These are phyloP conservation scores for Conus ventricosus DNA, from an alignment of 1,140 invertebrate species.

Conservation along the genomic window DNA sequence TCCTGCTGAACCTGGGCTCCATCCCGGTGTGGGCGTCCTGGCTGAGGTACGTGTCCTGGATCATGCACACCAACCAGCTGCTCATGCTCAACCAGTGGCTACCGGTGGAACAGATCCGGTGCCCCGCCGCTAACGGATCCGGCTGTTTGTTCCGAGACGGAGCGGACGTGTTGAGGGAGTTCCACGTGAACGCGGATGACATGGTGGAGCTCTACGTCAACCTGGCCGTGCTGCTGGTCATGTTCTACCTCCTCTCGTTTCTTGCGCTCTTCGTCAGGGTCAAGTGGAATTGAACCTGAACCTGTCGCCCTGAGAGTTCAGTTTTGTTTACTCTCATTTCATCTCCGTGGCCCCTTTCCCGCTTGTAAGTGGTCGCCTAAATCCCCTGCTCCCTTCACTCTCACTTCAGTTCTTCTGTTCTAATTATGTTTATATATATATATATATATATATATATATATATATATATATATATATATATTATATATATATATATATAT, in stretches of 20 bases:
- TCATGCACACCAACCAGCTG: conserved; percentile 94
- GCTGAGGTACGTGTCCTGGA: conserved; percentile 96
- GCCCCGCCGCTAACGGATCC: neutral
- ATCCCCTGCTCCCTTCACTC: too few species aligned
- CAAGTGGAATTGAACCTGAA: neutral
- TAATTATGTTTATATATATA: too few species aligned
- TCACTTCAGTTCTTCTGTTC: too few species aligned
- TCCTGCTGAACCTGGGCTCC: conserved; percentile 93
- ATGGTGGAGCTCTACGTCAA: neutral
- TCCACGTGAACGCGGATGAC: neutral
- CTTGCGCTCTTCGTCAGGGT: neutral
- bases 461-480: too few species aligned
- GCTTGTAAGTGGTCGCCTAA: too few species aligned
- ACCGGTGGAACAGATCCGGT: conserved; percentile 65
- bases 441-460: too few species aligned
- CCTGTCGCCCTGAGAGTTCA: too few species aligned
- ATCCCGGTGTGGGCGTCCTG: conserved; percentile 91
- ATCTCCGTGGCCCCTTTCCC: too few species aligned
- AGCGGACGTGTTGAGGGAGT: neutral
- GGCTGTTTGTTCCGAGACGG: neutral
- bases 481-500: too few species aligned
- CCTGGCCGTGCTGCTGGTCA: neutral
- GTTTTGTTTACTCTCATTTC: too few species aligned
- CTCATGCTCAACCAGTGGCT: conserved; percentile 95
- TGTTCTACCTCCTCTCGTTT: neutral